phyloP scores from a whole-genome alignment of 2,113 vertebrate genomes.

The Hippocampus abdominalis region DNA sequence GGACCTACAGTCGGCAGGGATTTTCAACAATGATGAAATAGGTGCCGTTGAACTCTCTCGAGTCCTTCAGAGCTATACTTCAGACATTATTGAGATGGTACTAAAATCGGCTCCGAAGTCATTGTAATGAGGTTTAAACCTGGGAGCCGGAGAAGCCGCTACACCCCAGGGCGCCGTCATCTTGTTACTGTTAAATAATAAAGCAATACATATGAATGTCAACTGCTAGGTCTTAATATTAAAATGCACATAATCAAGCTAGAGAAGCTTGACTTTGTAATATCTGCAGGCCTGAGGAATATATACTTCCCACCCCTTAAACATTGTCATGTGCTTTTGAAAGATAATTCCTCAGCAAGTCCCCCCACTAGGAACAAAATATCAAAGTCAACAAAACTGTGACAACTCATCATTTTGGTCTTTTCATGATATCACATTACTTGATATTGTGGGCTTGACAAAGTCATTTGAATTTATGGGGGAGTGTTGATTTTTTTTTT shows the following conservation, averaged over 20 bases:
- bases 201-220: slow-evolving; percentile 17
- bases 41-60: not conserved
- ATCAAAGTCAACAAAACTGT: slow-evolving; percentile 6
- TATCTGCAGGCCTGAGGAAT: not conserved
- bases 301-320: not conserved
- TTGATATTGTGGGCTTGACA: slow-evolving; percentile 9
- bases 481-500: not conserved
- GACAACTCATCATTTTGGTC: slow-evolving; percentile 3
- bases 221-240: slow-evolving; percentile 32
- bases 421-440: slow-evolving; percentile 7
- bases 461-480: slow-evolving; percentile 12
- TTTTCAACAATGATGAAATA: not conserved
- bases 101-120: not conserved
- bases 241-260: slow-evolving; percentile 20
- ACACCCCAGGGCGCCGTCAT: not conserved
- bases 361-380: not conserved
- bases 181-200: slow-evolving; percentile 22
- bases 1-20: no score
- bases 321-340: slow-evolving; percentile 6
- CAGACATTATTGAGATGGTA: not conserved
- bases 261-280: slow-evolving; percentile 14
- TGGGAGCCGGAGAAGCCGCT: not conserved
- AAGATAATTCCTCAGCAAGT: slow-evolving; percentile 12
- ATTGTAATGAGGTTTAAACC: not conserved
- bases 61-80: not conserved